These are phyloP conservation scores for Strigops habroptila DNA, from an alignment of 2,113 vertebrate genomes.

Conservation along the genomic window DNA sequence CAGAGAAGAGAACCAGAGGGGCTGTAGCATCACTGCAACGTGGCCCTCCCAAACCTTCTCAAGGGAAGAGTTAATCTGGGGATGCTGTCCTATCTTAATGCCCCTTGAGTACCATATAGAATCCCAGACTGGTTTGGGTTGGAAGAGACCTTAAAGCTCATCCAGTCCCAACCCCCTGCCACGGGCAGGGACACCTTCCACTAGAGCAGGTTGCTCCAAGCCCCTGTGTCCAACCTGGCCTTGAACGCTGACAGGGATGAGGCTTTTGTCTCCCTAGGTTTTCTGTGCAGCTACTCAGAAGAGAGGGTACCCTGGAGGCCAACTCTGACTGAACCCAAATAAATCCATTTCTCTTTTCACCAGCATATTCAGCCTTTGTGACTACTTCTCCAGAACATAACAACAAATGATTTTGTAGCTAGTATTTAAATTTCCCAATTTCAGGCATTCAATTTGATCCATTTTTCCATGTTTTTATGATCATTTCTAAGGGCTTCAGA, in stretches of 20 bases:
- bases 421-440: neutral
- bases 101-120: no score
- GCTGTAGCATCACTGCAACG: neutral
- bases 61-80: neutral
- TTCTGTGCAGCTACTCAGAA: neutral
- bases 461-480: neutral
- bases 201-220: no score
- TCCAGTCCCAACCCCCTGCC: no score
- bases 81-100: rapidly evolving
- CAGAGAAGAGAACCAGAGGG: neutral
- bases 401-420: neutral
- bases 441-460: neutral
- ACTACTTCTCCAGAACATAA: neutral
- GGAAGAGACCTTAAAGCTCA: no score
- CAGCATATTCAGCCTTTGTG: neutral
- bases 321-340: neutral
- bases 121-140: no score
- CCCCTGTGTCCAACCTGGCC: no score
- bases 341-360: neutral
- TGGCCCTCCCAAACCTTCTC: rapidly evolving
- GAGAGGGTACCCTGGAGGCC: neutral
- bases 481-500: neutral
- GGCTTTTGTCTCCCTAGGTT: neutral
- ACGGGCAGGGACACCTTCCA: no score
- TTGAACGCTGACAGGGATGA: no score